A percentile compares a stretch with the other conserved stretches of the same genome.
These are phyloP conservation scores for Drosophila prosaltans DNA, from an alignment of 1,140 invertebrate species.

Conservation along the genomic window DNA sequence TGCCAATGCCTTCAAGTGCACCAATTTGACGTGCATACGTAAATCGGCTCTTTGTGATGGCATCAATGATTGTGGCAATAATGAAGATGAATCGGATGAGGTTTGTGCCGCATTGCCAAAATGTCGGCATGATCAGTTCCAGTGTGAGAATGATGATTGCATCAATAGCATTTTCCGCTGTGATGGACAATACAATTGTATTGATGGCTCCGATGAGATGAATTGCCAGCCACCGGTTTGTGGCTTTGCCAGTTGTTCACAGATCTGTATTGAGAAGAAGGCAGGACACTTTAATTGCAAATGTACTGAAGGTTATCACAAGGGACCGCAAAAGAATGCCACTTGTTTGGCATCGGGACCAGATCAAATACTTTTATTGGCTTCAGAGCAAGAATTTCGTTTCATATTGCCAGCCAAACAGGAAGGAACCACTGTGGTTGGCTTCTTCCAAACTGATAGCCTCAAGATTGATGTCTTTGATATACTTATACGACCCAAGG, in stretches of 20 bases:
- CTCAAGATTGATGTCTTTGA: slow-evolving; percentile 85
- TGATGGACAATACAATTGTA: slow-evolving; percentile 86
- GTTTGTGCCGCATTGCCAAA: slow-evolving; percentile 87
- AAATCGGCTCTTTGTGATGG: slow-evolving; percentile 88
- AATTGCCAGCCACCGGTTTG: slow-evolving; percentile 89
- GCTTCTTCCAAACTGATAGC: slow-evolving; percentile 77
- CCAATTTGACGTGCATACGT: slow-evolving; percentile 87
- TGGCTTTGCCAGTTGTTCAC: slow-evolving; percentile 89
- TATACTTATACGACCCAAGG: slow-evolving; percentile 83
- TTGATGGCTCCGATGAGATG: slow-evolving; percentile 87
- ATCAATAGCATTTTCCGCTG: slow-evolving; percentile 91
- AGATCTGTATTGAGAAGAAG: slow-evolving; percentile 89
- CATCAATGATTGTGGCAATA: slow-evolving; percentile 87
- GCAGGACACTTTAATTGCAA: slow-evolving; percentile 86
- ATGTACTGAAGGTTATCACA: slow-evolving; percentile 87
- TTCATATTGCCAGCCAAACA: slow-evolving; percentile 87
- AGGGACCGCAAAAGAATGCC: slow-evolving; percentile 83
- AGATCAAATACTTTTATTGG: slow-evolving; percentile 86
- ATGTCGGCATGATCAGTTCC: slow-evolving; percentile 88
- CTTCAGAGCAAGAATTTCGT: slow-evolving; percentile 86
- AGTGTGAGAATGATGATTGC: slow-evolving; percentile 89
- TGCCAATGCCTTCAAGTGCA: slow-evolving; percentile 85
- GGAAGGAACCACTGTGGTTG: slow-evolving; percentile 83
- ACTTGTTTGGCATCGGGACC: slow-evolving; percentile 85
- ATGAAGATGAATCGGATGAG: slow-evolving; percentile 85